A percentile compares a stretch with the other conserved stretches of the same genome.
These are phyloP conservation scores for Centropyge bicolor DNA, from an alignment of 2,797 vertebrate genomes.

Conservation along the genomic window DNA sequence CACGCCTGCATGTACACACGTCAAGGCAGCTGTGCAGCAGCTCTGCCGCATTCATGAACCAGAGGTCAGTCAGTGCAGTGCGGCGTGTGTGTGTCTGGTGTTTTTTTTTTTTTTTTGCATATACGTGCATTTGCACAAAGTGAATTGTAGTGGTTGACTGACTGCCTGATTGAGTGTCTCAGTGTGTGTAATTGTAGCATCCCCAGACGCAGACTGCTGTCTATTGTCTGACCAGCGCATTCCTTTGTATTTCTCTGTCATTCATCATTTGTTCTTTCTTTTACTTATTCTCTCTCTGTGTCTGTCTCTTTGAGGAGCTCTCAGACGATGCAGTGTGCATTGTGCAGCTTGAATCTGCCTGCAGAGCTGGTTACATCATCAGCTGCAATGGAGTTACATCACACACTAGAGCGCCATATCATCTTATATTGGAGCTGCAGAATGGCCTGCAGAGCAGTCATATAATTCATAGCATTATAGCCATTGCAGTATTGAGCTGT, in stretches of 20 bases:
- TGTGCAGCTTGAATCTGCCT: slow-evolving; percentile 43
- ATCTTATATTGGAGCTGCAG: slow-evolving; percentile 35
- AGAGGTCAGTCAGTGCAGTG: background rate
- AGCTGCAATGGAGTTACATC: slow-evolving; percentile 72
- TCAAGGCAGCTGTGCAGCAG: slow-evolving; percentile 3
- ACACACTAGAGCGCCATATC: slow-evolving; percentile 47
- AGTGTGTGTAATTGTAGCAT: slow-evolving; percentile 18
- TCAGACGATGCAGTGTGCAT: slow-evolving; percentile 28
- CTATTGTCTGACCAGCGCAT: slow-evolving; percentile 27
- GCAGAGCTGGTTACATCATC: slow-evolving; percentile 72
- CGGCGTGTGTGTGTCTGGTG: background rate
- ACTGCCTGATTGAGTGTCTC: slow-evolving; percentile 3
- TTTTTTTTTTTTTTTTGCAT: background rate
- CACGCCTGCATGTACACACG: background rate
- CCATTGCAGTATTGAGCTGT: background rate
- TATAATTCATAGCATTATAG: slow-evolving; percentile 19
- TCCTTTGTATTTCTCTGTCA: slow-evolving; percentile 19
- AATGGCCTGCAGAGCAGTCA: background rate
- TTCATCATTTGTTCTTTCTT: background rate
- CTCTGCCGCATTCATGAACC: background rate
- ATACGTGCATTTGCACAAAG: slow-evolving; percentile 5
- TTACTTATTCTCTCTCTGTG: background rate
- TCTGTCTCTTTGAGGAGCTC: slow-evolving; percentile 22
- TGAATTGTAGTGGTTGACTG: slow-evolving; percentile 12
- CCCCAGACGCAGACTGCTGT: slow-evolving; percentile 17